Evolutionary conservation across 2,797 vertebrate species (phyloP).

Genomic region (Lithobates sylvaticus): DNA sequence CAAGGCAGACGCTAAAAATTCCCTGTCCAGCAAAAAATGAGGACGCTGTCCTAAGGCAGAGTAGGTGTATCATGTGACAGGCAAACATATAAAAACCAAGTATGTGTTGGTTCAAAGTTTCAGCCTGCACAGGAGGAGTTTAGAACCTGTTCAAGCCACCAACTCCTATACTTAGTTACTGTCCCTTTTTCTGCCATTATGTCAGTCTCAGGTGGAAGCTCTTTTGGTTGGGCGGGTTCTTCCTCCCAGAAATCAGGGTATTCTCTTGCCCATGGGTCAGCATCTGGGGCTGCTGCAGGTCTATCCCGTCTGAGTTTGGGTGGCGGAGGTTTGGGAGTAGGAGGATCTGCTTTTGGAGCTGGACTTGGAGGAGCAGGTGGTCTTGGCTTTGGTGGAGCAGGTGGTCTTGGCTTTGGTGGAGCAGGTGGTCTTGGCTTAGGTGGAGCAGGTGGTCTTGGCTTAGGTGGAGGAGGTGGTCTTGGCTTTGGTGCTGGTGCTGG

Average conservation of each 20-base stretch:
- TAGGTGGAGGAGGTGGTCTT: not conserved
- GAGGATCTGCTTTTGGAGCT: constrained; percentile 31
- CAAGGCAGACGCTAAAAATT: constrained; percentile 56
- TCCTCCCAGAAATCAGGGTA: constrained; percentile 53
- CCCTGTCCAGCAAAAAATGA: constrained; percentile 23
- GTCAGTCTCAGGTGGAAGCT: constrained; percentile 48
- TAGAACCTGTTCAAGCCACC: not conserved
- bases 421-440: not conserved
- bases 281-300: constrained; percentile 35
- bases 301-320: constrained; percentile 47
- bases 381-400: no score
- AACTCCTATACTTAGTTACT: not conserved
- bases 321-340: constrained; percentile 13
- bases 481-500: constrained; percentile 18
- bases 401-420: no score
- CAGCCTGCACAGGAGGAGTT: not conserved
- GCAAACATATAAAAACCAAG: constrained; percentile 44
- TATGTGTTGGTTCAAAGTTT: constrained; percentile 6
- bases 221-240: constrained; percentile 44
- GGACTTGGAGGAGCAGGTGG: not conserved
- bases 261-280: constrained; percentile 23
- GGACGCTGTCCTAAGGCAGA: constrained; percentile 44
- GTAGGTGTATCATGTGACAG: constrained; percentile 15
- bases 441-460: constrained; percentile 46
- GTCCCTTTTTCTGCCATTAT: constrained; percentile 28